Conservation (phyloP, 2,113 vertebrate genomes). For the Tachysurus fulvidraco region DNA sequence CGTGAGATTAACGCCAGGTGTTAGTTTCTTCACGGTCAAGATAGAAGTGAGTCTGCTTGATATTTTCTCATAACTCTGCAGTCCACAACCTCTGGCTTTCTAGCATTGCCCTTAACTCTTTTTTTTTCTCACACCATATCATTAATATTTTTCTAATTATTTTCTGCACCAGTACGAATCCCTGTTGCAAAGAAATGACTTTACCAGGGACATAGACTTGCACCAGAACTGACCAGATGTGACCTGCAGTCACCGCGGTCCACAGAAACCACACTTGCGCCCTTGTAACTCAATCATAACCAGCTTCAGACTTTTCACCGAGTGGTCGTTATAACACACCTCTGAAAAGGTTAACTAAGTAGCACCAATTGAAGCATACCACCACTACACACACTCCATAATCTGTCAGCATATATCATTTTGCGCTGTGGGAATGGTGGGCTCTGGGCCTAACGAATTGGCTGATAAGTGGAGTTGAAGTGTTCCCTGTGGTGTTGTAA, state of each 20-base stretch:
- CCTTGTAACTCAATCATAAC: constrained; percentile 16
- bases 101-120: neutral
- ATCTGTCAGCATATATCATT: constrained; percentile 20
- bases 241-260: constrained; percentile 8
- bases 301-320: neutral
- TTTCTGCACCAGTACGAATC: neutral
- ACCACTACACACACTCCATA: constrained; percentile 4
- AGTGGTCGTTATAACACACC: constrained; percentile 10
- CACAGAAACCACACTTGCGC: neutral
- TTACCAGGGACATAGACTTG: neutral
- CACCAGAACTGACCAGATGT: constrained; percentile 35
- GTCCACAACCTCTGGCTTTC: neutral
- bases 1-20: neutral
- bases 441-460: constrained; percentile 35
- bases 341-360: constrained; percentile 22
- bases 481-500: constrained; percentile 36
- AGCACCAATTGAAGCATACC: constrained; percentile 26
- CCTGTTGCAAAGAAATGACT: neutral
- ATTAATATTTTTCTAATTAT: constrained; percentile 10
- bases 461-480: constrained; percentile 45
- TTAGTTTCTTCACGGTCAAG: neutral
- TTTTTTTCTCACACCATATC: constrained; percentile 27
- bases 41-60: neutral
- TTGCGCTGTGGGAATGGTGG: constrained; percentile 25
- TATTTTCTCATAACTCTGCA: constrained; percentile 17